Base-by-base conservation (phyloP, 2,888 invertebrate species). In the Aphidoletes aphidimyza region DNA sequence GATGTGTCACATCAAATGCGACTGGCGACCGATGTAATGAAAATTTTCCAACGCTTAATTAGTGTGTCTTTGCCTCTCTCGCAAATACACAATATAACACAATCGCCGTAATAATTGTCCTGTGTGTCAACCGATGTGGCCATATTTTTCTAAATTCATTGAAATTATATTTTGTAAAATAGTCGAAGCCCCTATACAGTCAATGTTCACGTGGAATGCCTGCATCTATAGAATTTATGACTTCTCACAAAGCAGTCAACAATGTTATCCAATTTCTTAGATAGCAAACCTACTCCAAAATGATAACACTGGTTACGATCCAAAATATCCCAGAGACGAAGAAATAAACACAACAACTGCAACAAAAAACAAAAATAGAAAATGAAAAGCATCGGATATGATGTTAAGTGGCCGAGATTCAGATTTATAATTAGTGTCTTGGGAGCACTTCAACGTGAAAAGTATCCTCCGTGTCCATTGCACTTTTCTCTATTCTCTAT, bases 371-470 rank as follows among this genome's bases (percentile, higher is more conserved):
- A 39, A 39, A 39, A 39, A 39, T 8, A 39, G 39, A 39, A 39
- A 11, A 39, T 39, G 47, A 47, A 17, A 47, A 47, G 1, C 54
- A 54, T 6, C 22, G 54, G 3, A 54, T 22, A 54, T 54, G 54
- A 54, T 22, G 54, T 54, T 54, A 54, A 54, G 54, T 54, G 54
- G 54, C 22, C 22, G 54, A 1, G 54, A 54, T 54, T 54, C 54
- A 22, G n/a, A 22, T 8, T 54, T 54, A n/a, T 54, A 54, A 54
- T 54, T 54, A 54, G 54, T 54, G 22, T 54, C 54, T n/a, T 54
- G 54, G 54, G 22, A 22, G 9, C n/a, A 14, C 22, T 54, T 11
- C 9, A 47, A 47, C 17, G 47, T 54, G 54, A 22, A 54, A 54
- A 54, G 22, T 22, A 54, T 54, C 22, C 22, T 54, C 9, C 5